phyloP scores from a whole-genome alignment of 1,140 invertebrate species.

The Lysiphlebus fabarum region DNA sequence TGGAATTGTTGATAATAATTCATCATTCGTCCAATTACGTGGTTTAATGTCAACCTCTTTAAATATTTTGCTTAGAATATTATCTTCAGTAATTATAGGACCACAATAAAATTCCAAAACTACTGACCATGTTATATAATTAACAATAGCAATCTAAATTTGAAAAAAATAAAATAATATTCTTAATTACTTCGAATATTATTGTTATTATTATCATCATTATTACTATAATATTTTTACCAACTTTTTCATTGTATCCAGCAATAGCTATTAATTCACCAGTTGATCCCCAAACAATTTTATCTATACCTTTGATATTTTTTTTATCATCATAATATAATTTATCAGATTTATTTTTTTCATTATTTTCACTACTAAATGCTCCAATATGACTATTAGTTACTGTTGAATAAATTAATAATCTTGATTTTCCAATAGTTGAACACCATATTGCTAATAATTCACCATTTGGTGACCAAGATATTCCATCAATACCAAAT shows the following conservation, averaged over 20 bases:
- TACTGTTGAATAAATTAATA: constrained; percentile 46
- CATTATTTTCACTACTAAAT: constrained; percentile 35
- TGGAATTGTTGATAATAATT: constrained; percentile 28
- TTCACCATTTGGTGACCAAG: constrained; percentile 50
- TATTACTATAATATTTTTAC: constrained; percentile 12
- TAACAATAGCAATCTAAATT: constrained; percentile 44
- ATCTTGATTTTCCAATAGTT: constrained; percentile 38
- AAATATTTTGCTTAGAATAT: constrained; percentile 46
- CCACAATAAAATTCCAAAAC: constrained; percentile 40
- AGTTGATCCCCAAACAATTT: constrained; percentile 45
- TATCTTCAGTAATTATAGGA: constrained; percentile 43
- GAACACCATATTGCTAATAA: constrained; percentile 49
- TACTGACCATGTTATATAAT: constrained; percentile 50
- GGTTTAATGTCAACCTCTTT: constrained; percentile 34
- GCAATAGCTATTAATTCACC: constrained; percentile 48
- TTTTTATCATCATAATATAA: constrained; percentile 22
- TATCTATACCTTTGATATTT: constrained; percentile 44
- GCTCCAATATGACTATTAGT: constrained; percentile 42
- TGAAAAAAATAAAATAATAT: constrained; percentile 12
- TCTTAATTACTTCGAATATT: no score
- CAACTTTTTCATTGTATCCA: constrained; percentile 49
- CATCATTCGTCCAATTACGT: constrained; percentile 31
- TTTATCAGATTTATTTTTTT: constrained; percentile 10
- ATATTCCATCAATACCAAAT: constrained; percentile 42
- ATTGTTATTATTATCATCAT: constrained; percentile 11